phyloP scores from a whole-genome alignment of 2,113 vertebrate species.

The Sphyrna mokarran region DNA sequence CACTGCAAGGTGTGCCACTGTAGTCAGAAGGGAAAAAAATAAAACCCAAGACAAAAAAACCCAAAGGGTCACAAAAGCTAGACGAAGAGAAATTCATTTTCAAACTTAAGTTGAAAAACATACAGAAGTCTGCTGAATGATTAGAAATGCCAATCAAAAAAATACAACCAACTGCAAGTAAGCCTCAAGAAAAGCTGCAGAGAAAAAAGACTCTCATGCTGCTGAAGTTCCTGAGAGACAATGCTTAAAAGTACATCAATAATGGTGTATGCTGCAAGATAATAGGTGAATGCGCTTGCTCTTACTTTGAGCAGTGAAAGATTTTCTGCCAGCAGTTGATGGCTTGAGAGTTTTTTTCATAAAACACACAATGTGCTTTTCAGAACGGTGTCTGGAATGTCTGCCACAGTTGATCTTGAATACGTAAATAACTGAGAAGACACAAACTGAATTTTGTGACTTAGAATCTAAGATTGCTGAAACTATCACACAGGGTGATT shows the following conservation, averaged over 20 bases:
- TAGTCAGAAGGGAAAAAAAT: background rate
- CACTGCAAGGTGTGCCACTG: background rate
- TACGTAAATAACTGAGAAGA: slow-evolving; percentile 19
- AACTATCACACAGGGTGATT: background rate
- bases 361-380: slow-evolving; percentile 35
- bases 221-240: background rate
- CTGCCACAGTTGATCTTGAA: slow-evolving; percentile 32
- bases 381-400: slow-evolving; percentile 24
- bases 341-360: slow-evolving; percentile 27
- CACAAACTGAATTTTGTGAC: slow-evolving; percentile 32
- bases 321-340: slow-evolving; percentile 36
- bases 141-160: slow-evolving; percentile 9
- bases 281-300: slow-evolving; percentile 23
- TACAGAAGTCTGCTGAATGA: background rate
- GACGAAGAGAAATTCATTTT: background rate
- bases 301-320: slow-evolving; percentile 34
- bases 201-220: background rate
- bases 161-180: background rate
- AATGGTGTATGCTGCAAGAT: slow-evolving; percentile 23
- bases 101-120: background rate
- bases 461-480: slow-evolving; percentile 16
- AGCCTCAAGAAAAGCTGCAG: background rate
- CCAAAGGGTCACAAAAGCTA: background rate
- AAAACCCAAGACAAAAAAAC: background rate
- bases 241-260: slow-evolving; percentile 25